Percentiles rank a stretch among this genome's conserved stretches.
Conservation (phyloP, 1,140 invertebrate genomes). For the Radopholus similis region DNA sequence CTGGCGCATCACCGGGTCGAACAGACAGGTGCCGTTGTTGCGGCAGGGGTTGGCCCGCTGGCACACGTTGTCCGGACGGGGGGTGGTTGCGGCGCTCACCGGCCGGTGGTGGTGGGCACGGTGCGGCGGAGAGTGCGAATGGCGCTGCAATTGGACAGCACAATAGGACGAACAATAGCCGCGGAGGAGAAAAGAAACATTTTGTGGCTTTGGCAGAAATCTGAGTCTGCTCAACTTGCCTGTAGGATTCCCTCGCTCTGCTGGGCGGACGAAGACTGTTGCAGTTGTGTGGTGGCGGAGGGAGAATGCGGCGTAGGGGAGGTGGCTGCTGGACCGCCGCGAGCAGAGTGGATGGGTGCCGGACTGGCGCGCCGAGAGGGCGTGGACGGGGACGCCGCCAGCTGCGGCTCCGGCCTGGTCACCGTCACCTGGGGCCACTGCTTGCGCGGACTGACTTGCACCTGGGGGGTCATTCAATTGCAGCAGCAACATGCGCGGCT, state of each 20-base stretch:
- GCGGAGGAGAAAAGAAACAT: not conserved
- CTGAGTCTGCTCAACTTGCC: not conserved
- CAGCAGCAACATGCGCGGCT: no score
- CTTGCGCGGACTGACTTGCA: no score
- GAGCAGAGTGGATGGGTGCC: no score
- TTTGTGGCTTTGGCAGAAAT: not conserved
- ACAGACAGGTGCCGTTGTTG: constrained; percentile 32
- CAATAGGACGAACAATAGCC: not conserved
- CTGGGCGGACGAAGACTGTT: not conserved
- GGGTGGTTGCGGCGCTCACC: not conserved
- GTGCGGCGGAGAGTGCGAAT: not conserved
- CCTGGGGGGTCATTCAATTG: no score
- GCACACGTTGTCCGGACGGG: not conserved
- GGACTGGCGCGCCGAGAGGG: no score
- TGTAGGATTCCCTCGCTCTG: not conserved
- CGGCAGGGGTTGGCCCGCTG: constrained; percentile 22
- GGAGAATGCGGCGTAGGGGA: no score
- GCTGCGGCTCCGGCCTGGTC: no score
- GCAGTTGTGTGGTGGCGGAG: not conserved
- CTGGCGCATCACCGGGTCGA: constrained; percentile 10
- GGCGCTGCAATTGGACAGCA: no score
- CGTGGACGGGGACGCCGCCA: no score
- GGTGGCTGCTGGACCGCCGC: no score
- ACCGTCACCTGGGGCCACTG: no score
- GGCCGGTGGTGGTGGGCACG: not conserved